These are phyloP conservation scores for Pycnomerus fuliginosus DNA, from an alignment of 2,888 invertebrate genomes.

Conservation along the genomic window DNA sequence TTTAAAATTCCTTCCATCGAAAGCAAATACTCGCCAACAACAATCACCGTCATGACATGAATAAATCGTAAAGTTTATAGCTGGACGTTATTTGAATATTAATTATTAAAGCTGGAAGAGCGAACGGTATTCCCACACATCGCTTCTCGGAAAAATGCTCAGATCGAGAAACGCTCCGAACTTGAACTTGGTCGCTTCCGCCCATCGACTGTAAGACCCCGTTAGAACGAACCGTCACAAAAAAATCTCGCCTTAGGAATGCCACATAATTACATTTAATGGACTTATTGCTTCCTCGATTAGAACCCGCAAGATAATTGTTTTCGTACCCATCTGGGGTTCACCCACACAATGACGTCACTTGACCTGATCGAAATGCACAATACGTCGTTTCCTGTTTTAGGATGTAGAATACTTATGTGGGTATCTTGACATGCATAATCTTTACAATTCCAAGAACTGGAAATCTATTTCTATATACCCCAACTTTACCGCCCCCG, in stretches of 20 bases:
- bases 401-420: constrained; percentile 27
- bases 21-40: constrained; percentile 30
- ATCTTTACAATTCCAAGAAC: no score
- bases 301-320: neutral
- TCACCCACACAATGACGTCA: constrained; percentile 5
- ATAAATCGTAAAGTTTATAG: constrained; percentile 31
- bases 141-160: constrained; percentile 32
- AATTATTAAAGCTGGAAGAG: constrained; percentile 23
- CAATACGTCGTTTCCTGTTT: constrained; percentile 27
- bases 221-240: neutral
- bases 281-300: neutral
- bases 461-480: no score
- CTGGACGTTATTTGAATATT: constrained; percentile 31
- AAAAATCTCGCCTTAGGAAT: constrained; percentile 1
- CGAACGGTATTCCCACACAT: constrained; percentile 39
- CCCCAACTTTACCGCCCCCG: no score
- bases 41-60: constrained; percentile 32
- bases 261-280: constrained; percentile 4
- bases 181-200: constrained; percentile 36
- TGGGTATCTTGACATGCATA: constrained; percentile 25
- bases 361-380: constrained; percentile 28
- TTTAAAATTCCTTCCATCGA: constrained; percentile 19
- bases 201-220: constrained; percentile 1
- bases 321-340: neutral
- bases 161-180: constrained; percentile 28